phyloP scores from a whole-genome alignment of 2,888 invertebrate genomes.

The Autographa gamma region DNA sequence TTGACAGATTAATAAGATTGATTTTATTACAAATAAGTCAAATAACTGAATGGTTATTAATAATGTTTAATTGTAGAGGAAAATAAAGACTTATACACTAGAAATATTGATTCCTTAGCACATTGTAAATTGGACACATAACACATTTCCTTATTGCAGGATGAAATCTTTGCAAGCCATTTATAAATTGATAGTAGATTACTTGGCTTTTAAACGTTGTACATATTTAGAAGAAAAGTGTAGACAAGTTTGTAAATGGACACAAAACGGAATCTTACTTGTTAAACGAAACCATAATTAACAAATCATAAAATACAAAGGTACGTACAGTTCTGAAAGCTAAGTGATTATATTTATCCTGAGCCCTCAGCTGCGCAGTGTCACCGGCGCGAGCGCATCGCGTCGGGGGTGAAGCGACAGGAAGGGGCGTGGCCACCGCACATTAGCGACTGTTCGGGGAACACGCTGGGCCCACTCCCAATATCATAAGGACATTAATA shows the following conservation, averaged over 20 bases:
- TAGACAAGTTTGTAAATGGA: background rate
- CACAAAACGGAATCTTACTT: background rate
- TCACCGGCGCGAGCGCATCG: constrained; percentile 51
- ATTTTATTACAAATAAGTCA: too few relatives aligned
- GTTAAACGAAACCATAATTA: background rate
- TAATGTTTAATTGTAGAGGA: too few relatives aligned
- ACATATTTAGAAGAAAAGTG: too few relatives aligned
- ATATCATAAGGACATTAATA: constrained; percentile 64
- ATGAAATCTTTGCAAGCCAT: too few relatives aligned
- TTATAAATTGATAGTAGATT: too few relatives aligned
- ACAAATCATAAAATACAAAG: constrained; percentile 26
- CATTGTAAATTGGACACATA: too few relatives aligned
- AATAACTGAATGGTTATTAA: too few relatives aligned
- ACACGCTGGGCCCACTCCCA: constrained; percentile 63
- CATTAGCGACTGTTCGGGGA: constrained; percentile 78
- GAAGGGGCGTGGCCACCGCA: constrained; percentile 80
- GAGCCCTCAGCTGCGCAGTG: constrained; percentile 56
- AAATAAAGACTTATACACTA: too few relatives aligned
- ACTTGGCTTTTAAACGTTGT: too few relatives aligned
- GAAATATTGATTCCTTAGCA: too few relatives aligned
- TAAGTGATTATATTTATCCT: constrained; percentile 51
- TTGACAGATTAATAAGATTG: too few relatives aligned
- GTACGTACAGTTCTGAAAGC: constrained; percentile 40
- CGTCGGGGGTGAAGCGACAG: constrained; percentile 74
- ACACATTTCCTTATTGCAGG: too few relatives aligned